A percentile compares a stretch with the other conserved stretches of the same genome.
phyloP scores from a whole-genome alignment of 2,113 vertebrate species.

The Nerophis ophidion region DNA sequence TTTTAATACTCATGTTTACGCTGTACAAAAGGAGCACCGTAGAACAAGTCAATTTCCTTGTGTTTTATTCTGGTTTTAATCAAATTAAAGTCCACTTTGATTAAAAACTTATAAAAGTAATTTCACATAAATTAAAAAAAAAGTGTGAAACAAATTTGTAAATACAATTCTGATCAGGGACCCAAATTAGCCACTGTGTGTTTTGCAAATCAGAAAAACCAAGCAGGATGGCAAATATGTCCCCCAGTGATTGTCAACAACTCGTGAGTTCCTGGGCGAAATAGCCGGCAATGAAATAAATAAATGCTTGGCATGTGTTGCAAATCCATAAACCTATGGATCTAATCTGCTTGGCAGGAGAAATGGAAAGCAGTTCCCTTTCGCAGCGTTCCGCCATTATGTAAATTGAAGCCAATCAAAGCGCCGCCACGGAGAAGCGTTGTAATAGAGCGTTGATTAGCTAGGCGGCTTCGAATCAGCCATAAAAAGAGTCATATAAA shows the following conservation, averaged over 20 bases:
- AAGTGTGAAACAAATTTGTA: too few relatives aligned
- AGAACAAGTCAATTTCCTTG: too few relatives aligned
- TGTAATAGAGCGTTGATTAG: slow-evolving; percentile 68
- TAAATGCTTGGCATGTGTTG: slow-evolving; percentile 54
- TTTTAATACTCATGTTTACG: too few relatives aligned
- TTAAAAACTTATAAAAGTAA: too few relatives aligned
- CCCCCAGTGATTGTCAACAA: slow-evolving; percentile 52
- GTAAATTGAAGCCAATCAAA: slow-evolving; percentile 71
- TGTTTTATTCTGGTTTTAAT: too few relatives aligned
- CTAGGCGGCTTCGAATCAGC: slow-evolving; percentile 60
- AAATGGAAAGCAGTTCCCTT: slow-evolving; percentile 60
- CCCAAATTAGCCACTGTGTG: slow-evolving; percentile 40
- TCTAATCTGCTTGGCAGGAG: slow-evolving; percentile 53
- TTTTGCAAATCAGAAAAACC: too few relatives aligned
- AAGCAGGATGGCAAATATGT: slow-evolving; percentile 41
- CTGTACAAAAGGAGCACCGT: too few relatives aligned
- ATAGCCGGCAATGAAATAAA: slow-evolving; percentile 59
- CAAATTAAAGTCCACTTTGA: too few relatives aligned
- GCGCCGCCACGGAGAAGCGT: slow-evolving; percentile 55
- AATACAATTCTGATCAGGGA: slow-evolving; percentile 36
- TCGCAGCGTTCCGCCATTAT: slow-evolving; percentile 64
- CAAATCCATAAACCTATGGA: slow-evolving; percentile 60
- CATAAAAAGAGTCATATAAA: slow-evolving; percentile 70
- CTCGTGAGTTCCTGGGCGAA: slow-evolving; percentile 47
- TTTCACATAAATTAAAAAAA: too few relatives aligned